Percentiles rank a stretch among this genome's conserved stretches.
These are phyloP conservation scores for Anarsia innoxiella DNA, from an alignment of 2,888 invertebrate genomes.

Conservation along the genomic window DNA sequence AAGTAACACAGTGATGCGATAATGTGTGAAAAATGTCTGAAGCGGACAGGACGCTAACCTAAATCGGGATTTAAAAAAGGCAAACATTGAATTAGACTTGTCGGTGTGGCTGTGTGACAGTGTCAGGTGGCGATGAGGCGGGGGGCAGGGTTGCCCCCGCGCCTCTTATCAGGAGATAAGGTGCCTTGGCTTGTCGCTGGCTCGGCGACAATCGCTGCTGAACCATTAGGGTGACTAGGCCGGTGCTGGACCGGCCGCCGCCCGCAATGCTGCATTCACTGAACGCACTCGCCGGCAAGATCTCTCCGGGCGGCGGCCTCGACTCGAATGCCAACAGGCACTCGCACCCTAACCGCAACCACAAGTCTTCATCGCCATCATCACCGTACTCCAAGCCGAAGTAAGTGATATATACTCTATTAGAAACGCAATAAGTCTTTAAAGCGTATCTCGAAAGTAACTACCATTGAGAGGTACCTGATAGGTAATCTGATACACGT, in stretches of 20 bases:
- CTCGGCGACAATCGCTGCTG: slow-evolving; percentile 52
- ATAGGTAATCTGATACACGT: too few relatives aligned
- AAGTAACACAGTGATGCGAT: slow-evolving; percentile 36
- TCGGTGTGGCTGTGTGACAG: slow-evolving; percentile 48
- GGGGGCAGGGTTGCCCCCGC: slow-evolving; percentile 68
- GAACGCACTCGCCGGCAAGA: slow-evolving; percentile 92
- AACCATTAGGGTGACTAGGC: slow-evolving; percentile 68
- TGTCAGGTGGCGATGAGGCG: slow-evolving; percentile 71
- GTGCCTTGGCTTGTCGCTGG: slow-evolving; percentile 30
- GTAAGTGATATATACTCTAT: too few relatives aligned
- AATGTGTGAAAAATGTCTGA: slow-evolving; percentile 41
- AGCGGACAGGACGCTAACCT: slow-evolving; percentile 70
- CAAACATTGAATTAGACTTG: slow-evolving; percentile 34
- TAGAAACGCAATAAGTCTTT: too few relatives aligned
- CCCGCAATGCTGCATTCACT: slow-evolving; percentile 91
- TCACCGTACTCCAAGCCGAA: slow-evolving; percentile 70
- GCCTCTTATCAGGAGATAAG: slow-evolving; percentile 69
- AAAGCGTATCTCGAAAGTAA: too few relatives aligned
- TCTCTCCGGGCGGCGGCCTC: slow-evolving; percentile 85
- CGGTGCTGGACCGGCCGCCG: slow-evolving; percentile 70
- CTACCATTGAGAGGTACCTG: too few relatives aligned
- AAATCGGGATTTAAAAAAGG: slow-evolving; percentile 29
- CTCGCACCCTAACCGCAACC: slow-evolving; percentile 70
- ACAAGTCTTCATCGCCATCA: slow-evolving; percentile 58
- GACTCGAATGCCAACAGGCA: slow-evolving; percentile 82